phyloP scores from a whole-genome alignment of 2,113 vertebrate species.

The Lipotes vexillifer region DNA sequence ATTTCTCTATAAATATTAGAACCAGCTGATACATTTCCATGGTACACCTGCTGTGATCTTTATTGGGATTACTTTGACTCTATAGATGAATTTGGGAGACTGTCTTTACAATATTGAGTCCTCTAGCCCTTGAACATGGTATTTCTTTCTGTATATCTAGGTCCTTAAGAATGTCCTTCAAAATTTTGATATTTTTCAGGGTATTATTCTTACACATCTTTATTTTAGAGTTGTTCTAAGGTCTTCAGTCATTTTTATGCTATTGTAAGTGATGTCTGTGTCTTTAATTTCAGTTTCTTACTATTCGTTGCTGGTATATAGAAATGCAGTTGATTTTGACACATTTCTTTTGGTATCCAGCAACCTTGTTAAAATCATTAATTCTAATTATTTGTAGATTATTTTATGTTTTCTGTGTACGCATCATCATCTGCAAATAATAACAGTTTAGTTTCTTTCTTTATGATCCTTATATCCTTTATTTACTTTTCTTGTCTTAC shows the following conservation, averaged over 20 bases:
- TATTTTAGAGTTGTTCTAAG: constrained; percentile 32
- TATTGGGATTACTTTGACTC: constrained; percentile 2
- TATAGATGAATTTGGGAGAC: background rate
- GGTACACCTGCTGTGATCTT: constrained; percentile 5
- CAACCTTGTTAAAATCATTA: constrained; percentile 34
- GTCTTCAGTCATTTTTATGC: constrained; percentile 23
- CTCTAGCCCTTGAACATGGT: background rate
- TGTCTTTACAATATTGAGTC: background rate
- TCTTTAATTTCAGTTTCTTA: constrained; percentile 52
- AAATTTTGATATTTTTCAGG: background rate
- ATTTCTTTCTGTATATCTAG: constrained; percentile 10
- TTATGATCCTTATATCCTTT: constrained; percentile 67
- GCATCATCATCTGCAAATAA: constrained; percentile 59
- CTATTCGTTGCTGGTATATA: constrained; percentile 25
- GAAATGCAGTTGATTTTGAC: constrained; percentile 40
- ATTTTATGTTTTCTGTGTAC: constrained; percentile 55
- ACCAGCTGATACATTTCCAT: background rate
- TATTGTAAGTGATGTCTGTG: background rate
- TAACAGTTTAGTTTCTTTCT: constrained; percentile 64
- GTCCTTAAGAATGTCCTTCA: constrained; percentile 7
- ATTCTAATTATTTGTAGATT: constrained; percentile 49
- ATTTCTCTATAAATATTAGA: constrained; percentile 26
- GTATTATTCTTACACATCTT: background rate
- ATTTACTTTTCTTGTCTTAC: constrained; percentile 76
- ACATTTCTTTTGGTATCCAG: background rate